Conservation (phyloP, 1,140 invertebrate species). For the Heliconius hewitsoni region DNA sequence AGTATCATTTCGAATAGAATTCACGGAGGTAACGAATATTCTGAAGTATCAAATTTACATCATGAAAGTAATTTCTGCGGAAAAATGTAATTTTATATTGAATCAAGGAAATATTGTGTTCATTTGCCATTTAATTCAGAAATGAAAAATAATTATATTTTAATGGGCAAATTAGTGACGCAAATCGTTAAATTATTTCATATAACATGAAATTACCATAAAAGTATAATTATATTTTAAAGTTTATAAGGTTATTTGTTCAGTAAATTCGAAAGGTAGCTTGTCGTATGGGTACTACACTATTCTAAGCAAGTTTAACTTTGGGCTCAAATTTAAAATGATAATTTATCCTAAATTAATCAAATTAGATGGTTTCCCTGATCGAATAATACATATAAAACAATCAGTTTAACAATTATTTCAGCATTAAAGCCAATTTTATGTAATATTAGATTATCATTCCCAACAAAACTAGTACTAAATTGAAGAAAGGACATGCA, state of each 20-base stretch:
- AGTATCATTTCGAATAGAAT: constrained; percentile 3
- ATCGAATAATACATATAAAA: not conserved
- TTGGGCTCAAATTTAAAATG: too few species aligned
- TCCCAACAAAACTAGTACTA: not conserved
- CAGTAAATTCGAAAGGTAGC: too few species aligned
- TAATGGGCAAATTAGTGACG: not conserved
- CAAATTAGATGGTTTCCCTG: not conserved
- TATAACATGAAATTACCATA: not conserved
- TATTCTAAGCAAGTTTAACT: too few species aligned
- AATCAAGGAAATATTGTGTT: not conserved
- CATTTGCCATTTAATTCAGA: not conserved
- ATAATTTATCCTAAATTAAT: too few species aligned
- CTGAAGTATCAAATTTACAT: constrained; percentile 9
- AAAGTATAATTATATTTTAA: too few species aligned
- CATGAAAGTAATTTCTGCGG: not conserved
- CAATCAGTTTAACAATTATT: too few species aligned
- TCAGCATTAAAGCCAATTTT: too few species aligned
- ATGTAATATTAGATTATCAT: too few species aligned
- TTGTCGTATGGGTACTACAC: too few species aligned
- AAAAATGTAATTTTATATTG: not conserved
- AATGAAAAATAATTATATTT: not conserved
- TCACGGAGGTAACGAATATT: constrained; percentile 2
- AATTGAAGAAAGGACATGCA: not conserved
- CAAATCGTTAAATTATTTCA: not conserved
- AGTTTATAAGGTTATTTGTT: too few species aligned